phyloP scores from a whole-genome alignment of 2,113 vertebrate species.

The Hippoglossus stenolepis region DNA sequence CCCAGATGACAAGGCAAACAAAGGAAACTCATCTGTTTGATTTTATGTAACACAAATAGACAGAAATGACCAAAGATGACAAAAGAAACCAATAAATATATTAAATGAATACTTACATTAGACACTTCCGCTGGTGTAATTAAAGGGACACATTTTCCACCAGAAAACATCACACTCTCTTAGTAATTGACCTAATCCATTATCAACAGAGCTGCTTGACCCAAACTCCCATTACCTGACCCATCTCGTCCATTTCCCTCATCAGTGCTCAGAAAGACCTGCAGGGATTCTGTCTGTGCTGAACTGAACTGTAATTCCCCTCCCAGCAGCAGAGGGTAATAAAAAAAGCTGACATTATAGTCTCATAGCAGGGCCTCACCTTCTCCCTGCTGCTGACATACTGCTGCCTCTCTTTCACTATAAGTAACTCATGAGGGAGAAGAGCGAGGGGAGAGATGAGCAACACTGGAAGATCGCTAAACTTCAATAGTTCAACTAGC shows the following conservation, averaged over 20 bases:
- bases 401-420: conserved; percentile 19
- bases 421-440: conserved; percentile 35
- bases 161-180: conserved; percentile 1
- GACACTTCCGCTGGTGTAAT: neutral
- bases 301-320: conserved; percentile 30
- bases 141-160: conserved; percentile 10
- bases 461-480: conserved; percentile 2
- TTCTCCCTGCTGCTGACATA: conserved; percentile 13
- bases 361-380: conserved; percentile 5
- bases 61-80: no score
- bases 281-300: conserved; percentile 16
- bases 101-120: conserved; percentile 11
- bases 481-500: neutral
- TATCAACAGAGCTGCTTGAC: conserved; percentile 29
- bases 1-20: neutral
- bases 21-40: conserved; percentile 7
- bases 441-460: conserved; percentile 4
- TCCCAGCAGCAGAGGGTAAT: conserved; percentile 35
- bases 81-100: neutral
- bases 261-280: conserved; percentile 26
- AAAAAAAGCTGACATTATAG: conserved; percentile 44
- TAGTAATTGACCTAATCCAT: conserved; percentile 19
- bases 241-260: conserved; percentile 13
- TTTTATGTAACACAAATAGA: neutral
- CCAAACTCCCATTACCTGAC: conserved; percentile 14